Base-by-base conservation (phyloP, 1,140 invertebrate species). In the Panonychus citri region DNA sequence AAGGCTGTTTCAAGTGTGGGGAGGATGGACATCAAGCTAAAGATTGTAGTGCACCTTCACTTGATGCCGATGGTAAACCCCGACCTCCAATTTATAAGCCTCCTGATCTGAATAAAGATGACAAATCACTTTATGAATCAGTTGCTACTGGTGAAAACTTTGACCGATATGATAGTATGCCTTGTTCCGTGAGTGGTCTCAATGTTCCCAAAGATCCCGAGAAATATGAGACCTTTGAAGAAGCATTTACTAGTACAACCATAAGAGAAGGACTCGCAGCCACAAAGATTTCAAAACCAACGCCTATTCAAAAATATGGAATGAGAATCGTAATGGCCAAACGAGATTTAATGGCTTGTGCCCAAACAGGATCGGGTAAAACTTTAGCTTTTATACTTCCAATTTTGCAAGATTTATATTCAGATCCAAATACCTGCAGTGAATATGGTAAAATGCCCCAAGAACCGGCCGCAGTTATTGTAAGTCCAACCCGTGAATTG, bases 351-450 rank as follows among this genome's bases (percentile, higher is more conserved):
- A 96, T 97, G 89, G 90, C 81, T 0, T 96, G 91, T 68, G 91
- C 93, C 0, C 90, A 97, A 70, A 98, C 93, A 40, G 49, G 93
- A 0, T 94, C 88, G 1, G 93, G 93, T 37, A 97, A 97, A 76
- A 94, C 88, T 15, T 88, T 87, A 3, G 90, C 89, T 0, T 97
- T 90, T 64, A 66, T 95, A 5, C 64, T 97, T 19, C 91, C 91
- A 0, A 88, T 94, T n/a, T 75, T 91, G 12, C 74, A 84, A 59
- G 71, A 68, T 0, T 65, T n/a, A n/a, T 89, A 1, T 63, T 89
- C 13, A 69, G 75, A 25, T 70, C 76, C 19, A 30, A 24, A 51
- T 8, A 26, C 15, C 24, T 30, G 17, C 3, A 51, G 24, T 30
- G 28, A 13, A 17, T 30, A 30, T 51, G 49, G 49, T 30, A 10